phyloP scores from a whole-genome alignment of 2,113 vertebrate species.

The Diadophis punctatus region DNA sequence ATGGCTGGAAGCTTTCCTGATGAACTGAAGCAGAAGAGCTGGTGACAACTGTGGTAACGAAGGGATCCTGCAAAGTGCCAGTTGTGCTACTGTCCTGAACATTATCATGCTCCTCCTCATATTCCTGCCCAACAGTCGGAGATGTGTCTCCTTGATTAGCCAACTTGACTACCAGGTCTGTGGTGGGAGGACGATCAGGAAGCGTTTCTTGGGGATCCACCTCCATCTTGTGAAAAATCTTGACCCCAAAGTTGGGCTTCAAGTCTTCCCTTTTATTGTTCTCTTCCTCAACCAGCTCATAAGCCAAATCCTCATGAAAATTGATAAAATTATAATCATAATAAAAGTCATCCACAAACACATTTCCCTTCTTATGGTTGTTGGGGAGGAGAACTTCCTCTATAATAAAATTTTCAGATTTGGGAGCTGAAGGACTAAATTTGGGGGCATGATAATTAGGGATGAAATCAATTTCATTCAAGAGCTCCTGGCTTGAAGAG shows the following conservation, averaged over 20 bases:
- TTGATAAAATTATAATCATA: slow-evolving; percentile 98
- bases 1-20: background rate
- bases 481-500: slow-evolving; percentile 77
- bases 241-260: background rate
- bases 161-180: slow-evolving; percentile 2
- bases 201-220: slow-evolving; percentile 31
- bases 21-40: background rate
- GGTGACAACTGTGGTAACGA: background rate
- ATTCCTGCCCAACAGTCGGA: fast-evolving
- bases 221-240: background rate
- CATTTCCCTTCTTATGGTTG: slow-evolving; percentile 64
- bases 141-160: background rate
- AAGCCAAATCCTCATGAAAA: slow-evolving; percentile 89
- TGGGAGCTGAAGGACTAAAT: slow-evolving; percentile 39
- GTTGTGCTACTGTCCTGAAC: fast-evolving
- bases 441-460: slow-evolving; percentile 49
- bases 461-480: slow-evolving; percentile 79
- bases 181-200: slow-evolving; percentile 10
- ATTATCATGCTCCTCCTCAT: background rate
- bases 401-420: slow-evolving; percentile 57
- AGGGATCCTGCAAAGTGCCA: fast-evolving
- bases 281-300: slow-evolving; percentile 63
- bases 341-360: slow-evolving; percentile 92
- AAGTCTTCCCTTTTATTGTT: background rate
- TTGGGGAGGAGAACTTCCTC: slow-evolving; percentile 68